A percentile compares a stretch with the other conserved stretches of the same genome.
phyloP scores from a whole-genome alignment of 2,888 invertebrate species.

The Dicycla oo region DNA sequence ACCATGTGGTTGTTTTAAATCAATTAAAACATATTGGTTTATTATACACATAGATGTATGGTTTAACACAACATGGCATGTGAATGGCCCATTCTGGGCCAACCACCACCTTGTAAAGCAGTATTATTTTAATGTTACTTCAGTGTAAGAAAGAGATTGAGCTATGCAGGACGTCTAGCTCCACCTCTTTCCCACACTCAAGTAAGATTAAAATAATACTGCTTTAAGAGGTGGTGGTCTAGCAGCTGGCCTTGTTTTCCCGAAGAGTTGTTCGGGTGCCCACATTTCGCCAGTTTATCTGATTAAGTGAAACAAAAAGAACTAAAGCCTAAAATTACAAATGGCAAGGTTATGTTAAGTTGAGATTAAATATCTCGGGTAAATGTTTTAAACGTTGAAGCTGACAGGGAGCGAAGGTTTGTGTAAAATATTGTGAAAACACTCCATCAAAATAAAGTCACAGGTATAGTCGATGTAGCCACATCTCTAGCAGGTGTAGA shows the following conservation, averaged over 20 bases:
- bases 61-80: constrained; percentile 4
- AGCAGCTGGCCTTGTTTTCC: too few species aligned
- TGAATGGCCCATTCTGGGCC: too few species aligned
- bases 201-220: too few species aligned
- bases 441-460: constrained; percentile 20
- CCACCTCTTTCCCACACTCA: too few species aligned
- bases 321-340: constrained; percentile 13
- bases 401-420: constrained; percentile 5
- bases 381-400: constrained; percentile 37
- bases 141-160: too few species aligned
- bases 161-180: too few species aligned
- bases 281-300: neutral
- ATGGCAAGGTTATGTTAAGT: constrained; percentile 29
- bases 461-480: constrained; percentile 13
- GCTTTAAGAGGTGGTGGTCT: too few species aligned
- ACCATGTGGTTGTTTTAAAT: neutral
- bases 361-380: constrained; percentile 36
- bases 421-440: constrained; percentile 24
- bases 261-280: too few species aligned
- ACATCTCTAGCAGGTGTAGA: constrained; percentile 30
- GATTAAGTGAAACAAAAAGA: constrained; percentile 14
- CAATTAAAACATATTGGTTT: neutral
- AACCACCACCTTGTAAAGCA: too few species aligned
- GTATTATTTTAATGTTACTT: too few species aligned
- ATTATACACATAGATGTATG: constrained; percentile 4